A percentile compares a stretch with the other conserved stretches of the same genome.
These are phyloP conservation scores for Monodelphis domestica DNA, from an alignment of 2,797 vertebrate species.

Conservation along the genomic window DNA sequence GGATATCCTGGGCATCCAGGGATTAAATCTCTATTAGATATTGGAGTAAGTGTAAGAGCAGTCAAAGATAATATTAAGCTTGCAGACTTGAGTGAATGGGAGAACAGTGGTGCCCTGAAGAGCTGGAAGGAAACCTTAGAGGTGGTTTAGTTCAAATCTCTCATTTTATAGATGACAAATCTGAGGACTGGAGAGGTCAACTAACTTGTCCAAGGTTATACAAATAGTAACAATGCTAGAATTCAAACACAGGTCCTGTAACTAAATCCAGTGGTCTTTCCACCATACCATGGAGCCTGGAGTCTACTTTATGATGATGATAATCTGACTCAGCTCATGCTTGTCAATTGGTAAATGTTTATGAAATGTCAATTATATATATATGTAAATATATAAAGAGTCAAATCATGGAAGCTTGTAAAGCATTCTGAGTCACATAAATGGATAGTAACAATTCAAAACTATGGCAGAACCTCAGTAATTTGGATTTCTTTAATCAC, in stretches of 20 bases:
- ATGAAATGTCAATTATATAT: background rate
- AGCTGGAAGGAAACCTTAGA: background rate
- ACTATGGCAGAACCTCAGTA: slow-evolving; percentile 49
- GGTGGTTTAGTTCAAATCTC: background rate
- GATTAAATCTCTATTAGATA: too few relatives aligned
- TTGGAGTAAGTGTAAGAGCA: too few relatives aligned
- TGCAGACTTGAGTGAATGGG: background rate
- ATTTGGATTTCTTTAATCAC: slow-evolving; percentile 44
- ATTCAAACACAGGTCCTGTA: background rate
- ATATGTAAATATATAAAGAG: slow-evolving; percentile 44
- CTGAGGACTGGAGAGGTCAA: background rate
- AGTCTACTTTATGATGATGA: background rate
- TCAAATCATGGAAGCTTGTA: background rate
- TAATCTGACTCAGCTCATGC: background rate
- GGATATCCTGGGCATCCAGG: too few relatives aligned
- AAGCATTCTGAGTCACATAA: background rate
- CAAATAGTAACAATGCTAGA: background rate
- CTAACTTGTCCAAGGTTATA: background rate
- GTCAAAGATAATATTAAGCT: background rate
- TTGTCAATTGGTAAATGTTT: background rate
- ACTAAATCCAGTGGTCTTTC: background rate
- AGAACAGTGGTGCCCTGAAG: background rate
- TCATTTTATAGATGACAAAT: background rate
- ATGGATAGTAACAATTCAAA: slow-evolving; percentile 46
- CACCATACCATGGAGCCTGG: background rate